These are phyloP conservation scores for Tenthredo amoena DNA, from an alignment of 2,888 invertebrate genomes.

Conservation along the genomic window DNA sequence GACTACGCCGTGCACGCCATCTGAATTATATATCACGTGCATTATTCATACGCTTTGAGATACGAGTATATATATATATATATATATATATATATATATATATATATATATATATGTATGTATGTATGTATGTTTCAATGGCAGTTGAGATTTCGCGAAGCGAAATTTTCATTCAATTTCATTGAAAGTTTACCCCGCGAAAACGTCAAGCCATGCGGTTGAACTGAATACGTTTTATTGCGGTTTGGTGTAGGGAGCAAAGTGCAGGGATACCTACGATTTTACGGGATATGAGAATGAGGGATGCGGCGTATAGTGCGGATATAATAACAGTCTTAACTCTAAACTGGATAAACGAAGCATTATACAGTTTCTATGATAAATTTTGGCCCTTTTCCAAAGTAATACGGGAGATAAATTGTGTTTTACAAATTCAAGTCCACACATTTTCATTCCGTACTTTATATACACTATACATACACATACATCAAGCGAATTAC, in stretches of 20 bases:
- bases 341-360: background rate
- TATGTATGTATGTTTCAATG: background rate
- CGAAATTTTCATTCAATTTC: slow-evolving; percentile 37
- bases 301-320: background rate
- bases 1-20: slow-evolving; percentile 40
- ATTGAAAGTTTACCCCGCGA: background rate
- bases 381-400: slow-evolving; percentile 8
- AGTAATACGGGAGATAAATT: background rate
- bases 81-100: background rate
- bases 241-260: background rate
- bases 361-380: background rate
- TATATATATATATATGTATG: background rate
- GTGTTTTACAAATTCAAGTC: background rate
- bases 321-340: slow-evolving; percentile 8
- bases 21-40: slow-evolving; percentile 60
- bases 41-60: slow-evolving; percentile 61
- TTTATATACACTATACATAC: background rate
- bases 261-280: background rate
- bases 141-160: background rate
- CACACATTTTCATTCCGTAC: background rate
- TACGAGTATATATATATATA: background rate
- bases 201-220: background rate
- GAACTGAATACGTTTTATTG: background rate
- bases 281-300: background rate
- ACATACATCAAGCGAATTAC: background rate